Conservation (phyloP, 2,113 vertebrate species). For the Cyprinodon variegatus region DNA sequence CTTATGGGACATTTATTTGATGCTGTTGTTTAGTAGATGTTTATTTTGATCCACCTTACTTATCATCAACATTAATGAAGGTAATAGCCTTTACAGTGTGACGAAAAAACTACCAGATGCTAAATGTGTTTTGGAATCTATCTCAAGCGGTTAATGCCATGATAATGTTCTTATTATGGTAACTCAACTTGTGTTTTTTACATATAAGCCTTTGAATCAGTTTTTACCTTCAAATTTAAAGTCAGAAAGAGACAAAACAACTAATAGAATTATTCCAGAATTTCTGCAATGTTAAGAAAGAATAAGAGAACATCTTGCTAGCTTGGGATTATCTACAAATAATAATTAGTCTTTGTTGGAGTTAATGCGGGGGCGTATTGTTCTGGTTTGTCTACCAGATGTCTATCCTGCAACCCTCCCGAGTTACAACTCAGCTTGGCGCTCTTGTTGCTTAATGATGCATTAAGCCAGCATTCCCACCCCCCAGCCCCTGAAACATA, state of each 20-base stretch:
- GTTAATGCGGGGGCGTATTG: conserved; percentile 51
- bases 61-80: conserved; percentile 6
- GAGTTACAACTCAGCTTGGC: conserved; percentile 55
- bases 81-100: neutral
- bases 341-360: conserved; percentile 45
- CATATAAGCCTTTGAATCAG: neutral
- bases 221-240: neutral
- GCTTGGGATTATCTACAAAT: conserved; percentile 39
- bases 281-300: neutral
- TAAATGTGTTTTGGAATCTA: neutral
- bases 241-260: neutral
- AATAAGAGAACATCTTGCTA: neutral
- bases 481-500: conserved; percentile 19
- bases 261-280: neutral
- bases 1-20: too few relatives aligned
- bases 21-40: conserved; percentile 14
- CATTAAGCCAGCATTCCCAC: conserved; percentile 65
- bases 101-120: neutral
- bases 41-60: conserved; percentile 23
- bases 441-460: conserved; percentile 77
- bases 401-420: conserved; percentile 60
- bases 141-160: neutral
- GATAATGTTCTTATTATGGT: too few relatives aligned
- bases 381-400: conserved; percentile 67
- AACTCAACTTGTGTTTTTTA: neutral